Percentiles rank a stretch among this genome's conserved stretches.
Evolutionary conservation across 2,113 vertebrate species (phyloP).

Genomic region (Caracal caracal): DNA sequence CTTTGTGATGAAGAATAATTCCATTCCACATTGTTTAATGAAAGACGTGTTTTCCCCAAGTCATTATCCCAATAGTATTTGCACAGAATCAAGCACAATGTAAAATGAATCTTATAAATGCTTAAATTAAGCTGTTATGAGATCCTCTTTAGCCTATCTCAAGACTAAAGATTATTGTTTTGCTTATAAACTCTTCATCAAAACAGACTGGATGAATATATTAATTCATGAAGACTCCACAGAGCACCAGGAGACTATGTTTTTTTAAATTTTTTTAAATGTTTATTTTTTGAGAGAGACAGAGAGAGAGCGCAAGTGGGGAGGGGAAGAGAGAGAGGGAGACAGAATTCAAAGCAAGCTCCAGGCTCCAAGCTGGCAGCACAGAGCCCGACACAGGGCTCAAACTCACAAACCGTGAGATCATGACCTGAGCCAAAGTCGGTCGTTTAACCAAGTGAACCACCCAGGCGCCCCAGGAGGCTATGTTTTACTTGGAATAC

Average conservation of each 20-base stretch:
- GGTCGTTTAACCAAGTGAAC: no score
- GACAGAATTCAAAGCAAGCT: no score
- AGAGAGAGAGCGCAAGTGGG: no score
- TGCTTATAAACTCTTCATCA: not conserved
- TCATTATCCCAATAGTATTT: not conserved
- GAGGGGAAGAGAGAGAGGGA: no score
- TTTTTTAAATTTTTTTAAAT: not conserved
- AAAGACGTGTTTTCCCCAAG: not conserved
- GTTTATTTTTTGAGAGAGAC: no score
- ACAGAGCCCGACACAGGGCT: no score
- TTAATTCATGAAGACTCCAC: not conserved
- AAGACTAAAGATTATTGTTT: not conserved
- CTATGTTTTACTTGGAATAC: not conserved
- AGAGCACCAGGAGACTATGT: not conserved
- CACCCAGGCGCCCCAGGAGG: not conserved
- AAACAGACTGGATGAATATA: not conserved
- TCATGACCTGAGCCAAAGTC: no score
- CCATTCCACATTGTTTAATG: not conserved
- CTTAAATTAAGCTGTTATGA: not conserved
- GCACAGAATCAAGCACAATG: not conserved
- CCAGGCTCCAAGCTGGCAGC: no score
- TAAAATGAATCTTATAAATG: not conserved
- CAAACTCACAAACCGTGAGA: no score
- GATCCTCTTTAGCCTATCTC: not conserved
- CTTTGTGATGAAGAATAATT: not conserved